These are phyloP conservation scores for Siniperca undulata DNA, from an alignment of 2,797 vertebrate genomes.

Conservation along the genomic window DNA sequence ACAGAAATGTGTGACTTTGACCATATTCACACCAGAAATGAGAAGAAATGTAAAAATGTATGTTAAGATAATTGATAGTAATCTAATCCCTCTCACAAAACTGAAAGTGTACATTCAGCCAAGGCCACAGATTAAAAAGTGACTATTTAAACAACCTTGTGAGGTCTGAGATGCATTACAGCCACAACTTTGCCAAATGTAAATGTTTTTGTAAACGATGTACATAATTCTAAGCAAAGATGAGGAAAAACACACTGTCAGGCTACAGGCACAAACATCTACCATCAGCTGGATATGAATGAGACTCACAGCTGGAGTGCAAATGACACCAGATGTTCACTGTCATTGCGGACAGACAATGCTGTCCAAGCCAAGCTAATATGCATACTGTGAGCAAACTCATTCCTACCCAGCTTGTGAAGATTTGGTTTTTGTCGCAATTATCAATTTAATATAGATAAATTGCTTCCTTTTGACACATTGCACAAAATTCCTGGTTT, in stretches of 20 bases:
- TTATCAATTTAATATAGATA: background rate
- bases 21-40: background rate
- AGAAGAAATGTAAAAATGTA: background rate
- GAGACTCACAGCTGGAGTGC: constrained; percentile 52
- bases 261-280: constrained; percentile 19
- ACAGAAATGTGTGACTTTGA: background rate
- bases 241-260: constrained; percentile 14
- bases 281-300: constrained; percentile 24
- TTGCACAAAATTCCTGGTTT: background rate
- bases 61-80: background rate
- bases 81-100: background rate
- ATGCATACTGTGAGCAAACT: constrained; percentile 8
- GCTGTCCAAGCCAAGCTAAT: constrained; percentile 20
- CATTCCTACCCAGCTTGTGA: background rate
- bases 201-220: background rate
- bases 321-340: constrained; percentile 63
- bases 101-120: background rate
- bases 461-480: background rate
- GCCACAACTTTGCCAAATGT: background rate
- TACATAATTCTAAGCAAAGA: constrained; percentile 14
- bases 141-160: background rate
- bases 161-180: background rate
- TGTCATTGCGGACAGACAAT: constrained; percentile 23
- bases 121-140: constrained; percentile 11
- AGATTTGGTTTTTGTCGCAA: background rate